A percentile compares a stretch with the other conserved stretches of the same genome.
Conservation (phyloP, 2,888 invertebrate genomes). For the Sycophila texana region DNA sequence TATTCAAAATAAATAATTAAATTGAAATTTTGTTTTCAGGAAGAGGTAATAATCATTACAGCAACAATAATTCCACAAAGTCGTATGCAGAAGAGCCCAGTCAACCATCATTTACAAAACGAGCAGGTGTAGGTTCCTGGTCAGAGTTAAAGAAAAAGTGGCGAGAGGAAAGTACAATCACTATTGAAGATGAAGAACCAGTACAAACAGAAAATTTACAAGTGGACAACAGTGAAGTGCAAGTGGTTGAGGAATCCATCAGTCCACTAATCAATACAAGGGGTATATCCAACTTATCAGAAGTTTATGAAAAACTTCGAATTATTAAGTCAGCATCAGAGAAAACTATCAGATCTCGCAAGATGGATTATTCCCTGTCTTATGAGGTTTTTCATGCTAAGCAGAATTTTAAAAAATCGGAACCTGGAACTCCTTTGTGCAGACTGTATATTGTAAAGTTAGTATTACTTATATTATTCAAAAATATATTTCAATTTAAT, state of each 20-base stretch:
- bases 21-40: background rate
- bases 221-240: conserved; percentile 64
- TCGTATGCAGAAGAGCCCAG: background rate
- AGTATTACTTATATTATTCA: conserved; percentile 1
- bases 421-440: conserved; percentile 69
- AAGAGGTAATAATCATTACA: conserved; percentile 18
- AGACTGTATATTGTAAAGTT: conserved; percentile 70
- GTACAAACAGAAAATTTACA: conserved; percentile 45
- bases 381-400: conserved; percentile 69
- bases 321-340: conserved; percentile 70
- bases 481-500: background rate
- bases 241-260: conserved; percentile 66
- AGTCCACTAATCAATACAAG: conserved; percentile 66
- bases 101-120: conserved; percentile 63
- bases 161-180: conserved; percentile 71
- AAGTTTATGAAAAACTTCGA: conserved; percentile 68
- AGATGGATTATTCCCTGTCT: conserved; percentile 66
- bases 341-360: conserved; percentile 65
- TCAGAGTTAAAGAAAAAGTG: conserved; percentile 69
- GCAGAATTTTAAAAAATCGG: conserved; percentile 67
- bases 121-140: conserved; percentile 68
- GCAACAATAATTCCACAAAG: background rate
- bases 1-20: background rate
- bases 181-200: conserved; percentile 71
- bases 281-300: conserved; percentile 62